These are phyloP conservation scores for Seriola rivoliana DNA, from an alignment of 2,113 vertebrate species.

Conservation along the genomic window DNA sequence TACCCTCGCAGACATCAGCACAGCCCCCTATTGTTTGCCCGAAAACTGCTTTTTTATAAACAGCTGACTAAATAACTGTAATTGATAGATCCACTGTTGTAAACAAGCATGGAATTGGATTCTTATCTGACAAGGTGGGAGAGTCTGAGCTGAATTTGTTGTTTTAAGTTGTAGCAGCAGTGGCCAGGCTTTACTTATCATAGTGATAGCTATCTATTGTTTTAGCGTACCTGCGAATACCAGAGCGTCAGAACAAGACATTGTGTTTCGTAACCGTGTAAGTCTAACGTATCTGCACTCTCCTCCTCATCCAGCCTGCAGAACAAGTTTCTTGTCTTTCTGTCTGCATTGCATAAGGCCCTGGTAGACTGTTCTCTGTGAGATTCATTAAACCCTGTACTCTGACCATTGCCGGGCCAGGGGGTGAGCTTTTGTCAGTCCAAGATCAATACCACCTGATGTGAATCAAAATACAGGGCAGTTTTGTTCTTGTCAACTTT, in stretches of 20 bases:
- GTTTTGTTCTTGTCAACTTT: slow-evolving; percentile 45
- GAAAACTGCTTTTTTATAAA: slow-evolving; percentile 48
- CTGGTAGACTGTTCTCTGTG: slow-evolving; percentile 14
- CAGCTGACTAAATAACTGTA: slow-evolving; percentile 28
- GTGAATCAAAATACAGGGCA: slow-evolving; percentile 61
- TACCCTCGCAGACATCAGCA: slow-evolving; percentile 40
- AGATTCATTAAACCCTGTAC: slow-evolving; percentile 63
- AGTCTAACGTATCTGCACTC: slow-evolving; percentile 39
- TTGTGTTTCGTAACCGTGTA: neutral
- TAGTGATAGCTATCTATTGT: neutral
- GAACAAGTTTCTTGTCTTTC: slow-evolving; percentile 21
- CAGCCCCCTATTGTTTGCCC: slow-evolving; percentile 49
- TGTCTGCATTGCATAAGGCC: slow-evolving; percentile 60
- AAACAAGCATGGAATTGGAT: slow-evolving; percentile 6
- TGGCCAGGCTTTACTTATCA: slow-evolving; percentile 11
- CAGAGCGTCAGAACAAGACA: neutral
- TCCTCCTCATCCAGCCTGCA: slow-evolving; percentile 16
- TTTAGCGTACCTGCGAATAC: slow-evolving; percentile 8
- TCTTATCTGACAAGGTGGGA: neutral
- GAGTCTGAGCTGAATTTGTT: neutral
- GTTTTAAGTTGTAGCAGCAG: neutral
- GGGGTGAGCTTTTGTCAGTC: slow-evolving; percentile 43
- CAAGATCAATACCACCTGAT: slow-evolving; percentile 61
- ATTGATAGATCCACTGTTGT: slow-evolving; percentile 1
- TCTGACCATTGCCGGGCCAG: slow-evolving; percentile 25